Evolutionary conservation across 2,888 invertebrate species (phyloP).

Genomic region (Scaptomyza cyrtandrae): DNA sequence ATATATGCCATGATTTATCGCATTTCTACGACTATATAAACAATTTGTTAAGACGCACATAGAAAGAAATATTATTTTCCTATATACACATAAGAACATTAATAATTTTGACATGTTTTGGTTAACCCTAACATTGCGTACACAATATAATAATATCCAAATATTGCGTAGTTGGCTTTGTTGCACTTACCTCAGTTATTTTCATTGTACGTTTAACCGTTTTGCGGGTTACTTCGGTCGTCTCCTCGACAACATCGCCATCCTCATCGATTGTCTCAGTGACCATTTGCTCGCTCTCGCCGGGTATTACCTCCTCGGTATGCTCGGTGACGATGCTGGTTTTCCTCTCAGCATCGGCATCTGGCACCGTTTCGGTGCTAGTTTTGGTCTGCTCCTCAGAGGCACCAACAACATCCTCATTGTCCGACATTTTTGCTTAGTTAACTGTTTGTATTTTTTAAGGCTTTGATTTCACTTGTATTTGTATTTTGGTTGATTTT

Average conservation of each 20-base stretch:
- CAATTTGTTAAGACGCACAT: slow-evolving; percentile 71
- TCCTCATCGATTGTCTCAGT: slow-evolving; percentile 83
- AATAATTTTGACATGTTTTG: slow-evolving; percentile 59
- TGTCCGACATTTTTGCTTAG: slow-evolving; percentile 81
- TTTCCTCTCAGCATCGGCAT: slow-evolving; percentile 59
- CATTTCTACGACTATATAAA: slow-evolving; percentile 68
- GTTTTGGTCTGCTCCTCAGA: slow-evolving; percentile 53
- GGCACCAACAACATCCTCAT: slow-evolving; percentile 79
- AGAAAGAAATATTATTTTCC: slow-evolving; percentile 36
- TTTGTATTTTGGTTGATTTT: slow-evolving; percentile 10
- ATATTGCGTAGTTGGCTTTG: background rate
- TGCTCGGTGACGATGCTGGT: slow-evolving; percentile 66
- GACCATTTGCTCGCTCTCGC: slow-evolving; percentile 80
- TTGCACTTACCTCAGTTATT: slow-evolving; percentile 83
- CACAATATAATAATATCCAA: background rate
- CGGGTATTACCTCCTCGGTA: slow-evolving; percentile 77
- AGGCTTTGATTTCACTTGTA: slow-evolving; percentile 13
- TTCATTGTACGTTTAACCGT: slow-evolving; percentile 84
- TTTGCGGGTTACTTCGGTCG: slow-evolving; percentile 83
- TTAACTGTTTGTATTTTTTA: slow-evolving; percentile 31
- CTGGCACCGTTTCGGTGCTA: slow-evolving; percentile 25
- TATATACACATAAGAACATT: slow-evolving; percentile 35
- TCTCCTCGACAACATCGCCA: slow-evolving; percentile 83
- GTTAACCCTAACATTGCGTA: slow-evolving; percentile 3
- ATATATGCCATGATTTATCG: slow-evolving; percentile 63